phyloP scores from a whole-genome alignment of 2,797 vertebrate species.

The Halcyon badia region DNA sequence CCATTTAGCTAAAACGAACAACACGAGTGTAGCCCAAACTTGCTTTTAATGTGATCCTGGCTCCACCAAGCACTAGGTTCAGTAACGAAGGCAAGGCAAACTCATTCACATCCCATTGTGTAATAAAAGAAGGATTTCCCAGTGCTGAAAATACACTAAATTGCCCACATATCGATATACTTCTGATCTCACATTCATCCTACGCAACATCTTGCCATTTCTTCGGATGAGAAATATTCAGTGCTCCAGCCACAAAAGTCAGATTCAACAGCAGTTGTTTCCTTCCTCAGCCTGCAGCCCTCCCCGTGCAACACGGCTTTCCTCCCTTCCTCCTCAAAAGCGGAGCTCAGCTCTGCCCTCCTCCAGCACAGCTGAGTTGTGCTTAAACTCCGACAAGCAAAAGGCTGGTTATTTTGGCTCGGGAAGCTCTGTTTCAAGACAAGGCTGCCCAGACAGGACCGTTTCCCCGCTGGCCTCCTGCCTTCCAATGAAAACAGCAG shows the following conservation, averaged over 20 bases:
- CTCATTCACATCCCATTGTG: not conserved
- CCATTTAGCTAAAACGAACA: conserved; percentile 1
- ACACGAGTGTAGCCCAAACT: not conserved
- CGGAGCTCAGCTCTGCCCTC: not conserved
- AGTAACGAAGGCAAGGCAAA: not conserved
- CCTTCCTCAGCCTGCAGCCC: not conserved
- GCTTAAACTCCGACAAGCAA: not conserved
- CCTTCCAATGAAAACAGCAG: conserved; percentile 14
- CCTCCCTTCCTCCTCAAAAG: not conserved
- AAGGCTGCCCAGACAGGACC: not conserved
- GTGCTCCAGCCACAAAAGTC: not conserved
- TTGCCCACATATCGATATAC: not conserved
- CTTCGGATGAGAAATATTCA: not conserved
- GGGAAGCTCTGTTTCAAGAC: not conserved
- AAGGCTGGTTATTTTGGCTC: conserved; percentile 44
- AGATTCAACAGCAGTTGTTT: not conserved
- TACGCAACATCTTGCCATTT: not conserved
- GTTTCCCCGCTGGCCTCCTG: not conserved
- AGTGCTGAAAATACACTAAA: not conserved
- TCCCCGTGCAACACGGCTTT: not conserved
- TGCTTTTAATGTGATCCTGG: conserved; percentile 29
- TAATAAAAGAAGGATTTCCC: conserved; percentile 26
- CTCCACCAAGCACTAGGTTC: not conserved
- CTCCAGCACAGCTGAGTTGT: not conserved
- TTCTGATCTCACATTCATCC: not conserved